Base-by-base conservation (phyloP, 53 echinoderm and acorn worm species). In the Antedon mediterranea region DNA sequence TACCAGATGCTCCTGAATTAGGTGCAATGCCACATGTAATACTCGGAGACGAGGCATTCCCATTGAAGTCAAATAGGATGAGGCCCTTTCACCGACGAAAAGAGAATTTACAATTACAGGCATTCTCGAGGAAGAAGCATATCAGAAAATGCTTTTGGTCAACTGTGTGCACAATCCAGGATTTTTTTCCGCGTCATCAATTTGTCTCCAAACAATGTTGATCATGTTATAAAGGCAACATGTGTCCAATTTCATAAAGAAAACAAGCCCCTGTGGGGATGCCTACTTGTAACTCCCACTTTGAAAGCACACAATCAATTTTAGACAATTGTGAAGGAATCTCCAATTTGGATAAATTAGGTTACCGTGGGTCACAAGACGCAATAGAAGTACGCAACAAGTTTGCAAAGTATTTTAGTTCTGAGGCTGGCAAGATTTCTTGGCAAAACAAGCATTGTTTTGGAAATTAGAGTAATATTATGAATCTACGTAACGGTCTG, bases 401-500 rank as follows among this genome's bases (percentile, higher is more conserved):
- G n/a, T 85, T 85, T 70, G 28, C 72, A 6, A 71, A 82, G 26
- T 89, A 89, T 76, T 85, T 89, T 71, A 34, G 28, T 30, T 79
- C 74, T 28, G 57, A 34, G 14, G 88, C 80, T 74, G 85, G 89
- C 41, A 76, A 76, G 30, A 83, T 85, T 23, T 34, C 74, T 71
- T 89, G 89, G 89, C 85, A 89, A 74, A 83, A 77, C 31, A 75
- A 75, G 29, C 75, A 76, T 33, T 87, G 87, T 42, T 80, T 83
- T 71, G 82, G 73, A 23, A n/a, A n/a, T n/a, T n/a, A n/a, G n/a
- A n/a, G n/a, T n/a, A n/a, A n/a, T n/a, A n/a, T n/a, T n/a, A n/a
- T n/a, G n/a, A n/a, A n/a, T n/a, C n/a, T n/a, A n/a, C n/a, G n/a
- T n/a, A n/a, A n/a, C n/a, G n/a, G n/a, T n/a, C n/a, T n/a, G n/a